These are phyloP conservation scores for Antheraea pernyi DNA, from an alignment of 1,140 invertebrate genomes.

Conservation along the genomic window DNA sequence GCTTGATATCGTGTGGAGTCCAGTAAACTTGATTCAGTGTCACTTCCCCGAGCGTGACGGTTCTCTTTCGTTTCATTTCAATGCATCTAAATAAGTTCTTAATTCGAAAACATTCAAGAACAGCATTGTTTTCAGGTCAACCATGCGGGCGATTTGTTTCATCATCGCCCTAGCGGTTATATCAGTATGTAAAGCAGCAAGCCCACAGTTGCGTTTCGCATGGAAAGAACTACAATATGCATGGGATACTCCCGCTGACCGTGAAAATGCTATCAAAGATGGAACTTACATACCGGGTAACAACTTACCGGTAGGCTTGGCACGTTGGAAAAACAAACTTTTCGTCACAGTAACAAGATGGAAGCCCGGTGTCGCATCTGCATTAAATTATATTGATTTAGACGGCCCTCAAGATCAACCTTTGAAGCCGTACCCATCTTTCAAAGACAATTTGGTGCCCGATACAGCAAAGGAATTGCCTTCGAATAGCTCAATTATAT, in stretches of 20 bases:
- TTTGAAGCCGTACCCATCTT: slow-evolving; percentile 85
- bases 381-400: slow-evolving; percentile 84
- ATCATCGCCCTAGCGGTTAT: slow-evolving; percentile 48
- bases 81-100: too few species aligned
- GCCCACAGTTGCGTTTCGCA: slow-evolving; percentile 84
- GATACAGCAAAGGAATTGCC: slow-evolving; percentile 63
- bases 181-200: slow-evolving; percentile 65
- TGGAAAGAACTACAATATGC: slow-evolving; percentile 86
- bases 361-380: slow-evolving; percentile 86
- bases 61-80: too few species aligned
- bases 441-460: slow-evolving; percentile 82
- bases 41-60: too few species aligned
- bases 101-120: background rate
- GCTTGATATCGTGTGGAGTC: too few species aligned
- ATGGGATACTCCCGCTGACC: slow-evolving; percentile 82
- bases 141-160: slow-evolving; percentile 54
- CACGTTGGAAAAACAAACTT: slow-evolving; percentile 86
- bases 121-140: slow-evolving; percentile 40
- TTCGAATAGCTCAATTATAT: slow-evolving; percentile 81
- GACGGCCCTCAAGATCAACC: slow-evolving; percentile 80
- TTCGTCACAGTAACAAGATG: slow-evolving; percentile 89
- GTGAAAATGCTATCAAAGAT: slow-evolving; percentile 81
- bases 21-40: too few species aligned
- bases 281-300: slow-evolving; percentile 84
- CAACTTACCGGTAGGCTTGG: slow-evolving; percentile 87